A percentile compares a stretch with the other conserved stretches of the same genome.
phyloP scores from a whole-genome alignment of 2,797 vertebrate genomes.

The Synaphobranchus kaupii region DNA sequence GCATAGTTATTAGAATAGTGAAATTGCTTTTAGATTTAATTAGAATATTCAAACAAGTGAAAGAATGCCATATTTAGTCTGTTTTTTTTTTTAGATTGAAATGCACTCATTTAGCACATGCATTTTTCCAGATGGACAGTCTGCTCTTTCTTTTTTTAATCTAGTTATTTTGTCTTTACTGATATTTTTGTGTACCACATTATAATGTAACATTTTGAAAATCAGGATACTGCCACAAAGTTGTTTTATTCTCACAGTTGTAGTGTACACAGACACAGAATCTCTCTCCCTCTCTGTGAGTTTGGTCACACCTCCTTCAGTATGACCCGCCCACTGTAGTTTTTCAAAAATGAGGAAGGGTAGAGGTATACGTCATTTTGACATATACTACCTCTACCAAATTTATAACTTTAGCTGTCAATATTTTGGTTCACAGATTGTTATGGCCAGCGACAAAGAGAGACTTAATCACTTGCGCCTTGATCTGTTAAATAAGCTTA shows the following conservation, averaged over 20 bases:
- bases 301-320: no score
- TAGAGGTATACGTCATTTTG: no score
- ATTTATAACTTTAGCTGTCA: no score
- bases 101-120: background rate
- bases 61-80: background rate
- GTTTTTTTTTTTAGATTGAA: background rate
- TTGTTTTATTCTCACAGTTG: background rate
- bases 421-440: no score
- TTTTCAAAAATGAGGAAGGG: no score
- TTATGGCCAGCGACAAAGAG: no score
- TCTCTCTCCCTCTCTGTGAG: no score
- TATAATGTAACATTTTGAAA: background rate
- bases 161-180: background rate
- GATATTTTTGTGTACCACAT: background rate
- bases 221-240: background rate
- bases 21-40: background rate
- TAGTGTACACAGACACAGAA: background rate
- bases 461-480: no score
- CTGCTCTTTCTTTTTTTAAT: background rate
- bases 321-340: no score
- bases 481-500: no score
- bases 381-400: no score
- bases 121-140: background rate
- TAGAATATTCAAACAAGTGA: background rate
- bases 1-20: background rate